Percentiles rank a stretch among this genome's conserved stretches.
Evolutionary conservation across 2,797 vertebrate species (phyloP).

Genomic region (Coendou prehensilis): DNA sequence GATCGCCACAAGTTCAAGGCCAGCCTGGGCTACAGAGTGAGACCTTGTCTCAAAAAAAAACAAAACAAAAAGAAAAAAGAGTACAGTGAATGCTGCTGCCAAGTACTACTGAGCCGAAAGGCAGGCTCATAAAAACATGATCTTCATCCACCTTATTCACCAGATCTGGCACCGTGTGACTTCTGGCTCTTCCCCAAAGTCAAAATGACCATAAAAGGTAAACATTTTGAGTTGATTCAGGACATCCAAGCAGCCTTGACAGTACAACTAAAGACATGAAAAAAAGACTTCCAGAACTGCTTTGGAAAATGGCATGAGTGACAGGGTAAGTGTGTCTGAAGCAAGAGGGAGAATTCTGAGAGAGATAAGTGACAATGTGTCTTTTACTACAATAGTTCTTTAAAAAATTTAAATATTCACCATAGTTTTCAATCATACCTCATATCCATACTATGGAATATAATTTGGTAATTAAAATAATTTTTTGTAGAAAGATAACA

Average conservation of each 20-base stretch:
- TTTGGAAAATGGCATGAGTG: background rate
- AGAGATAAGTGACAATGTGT: background rate
- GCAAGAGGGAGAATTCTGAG: background rate
- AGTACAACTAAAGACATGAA: background rate
- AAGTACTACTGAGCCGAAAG: background rate
- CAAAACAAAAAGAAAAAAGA: background rate
- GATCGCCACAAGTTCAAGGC: background rate
- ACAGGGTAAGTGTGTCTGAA: background rate
- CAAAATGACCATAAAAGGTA: background rate
- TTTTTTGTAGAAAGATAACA: constrained; percentile 2
- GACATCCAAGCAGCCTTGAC: background rate
- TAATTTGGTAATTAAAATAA: constrained; percentile 58
- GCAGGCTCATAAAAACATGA: background rate
- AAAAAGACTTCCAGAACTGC: background rate
- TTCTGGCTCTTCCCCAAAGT: background rate
- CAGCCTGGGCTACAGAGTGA: background rate
- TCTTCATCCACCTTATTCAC: background rate
- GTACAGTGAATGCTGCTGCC: background rate
- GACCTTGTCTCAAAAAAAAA: background rate
- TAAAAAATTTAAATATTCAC: background rate
- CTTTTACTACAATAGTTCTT: background rate
- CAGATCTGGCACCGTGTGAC: background rate
- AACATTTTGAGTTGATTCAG: background rate
- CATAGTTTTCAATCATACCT: background rate
- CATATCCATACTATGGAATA: background rate